Evolutionary conservation across 2,113 vertebrate species (phyloP), one percentile per base, ranked within the genome.

Genomic region (Hucho hucho): DNA sequence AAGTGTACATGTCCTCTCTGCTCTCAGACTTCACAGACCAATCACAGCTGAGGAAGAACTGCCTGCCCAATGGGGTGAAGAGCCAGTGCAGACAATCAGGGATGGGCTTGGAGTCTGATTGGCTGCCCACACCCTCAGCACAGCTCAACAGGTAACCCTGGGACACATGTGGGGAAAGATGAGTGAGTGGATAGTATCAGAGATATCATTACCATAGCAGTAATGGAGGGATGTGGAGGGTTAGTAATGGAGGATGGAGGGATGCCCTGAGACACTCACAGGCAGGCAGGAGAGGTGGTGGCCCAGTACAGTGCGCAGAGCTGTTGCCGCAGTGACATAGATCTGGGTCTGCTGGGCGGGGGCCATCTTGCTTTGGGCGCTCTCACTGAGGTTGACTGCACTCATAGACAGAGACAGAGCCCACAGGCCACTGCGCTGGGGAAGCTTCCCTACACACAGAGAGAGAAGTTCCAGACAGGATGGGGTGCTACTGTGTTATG

Each of bases 41-140:
- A 90, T 96, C 97, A 73, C 96, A 94, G 70, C 95, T 95, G 87
- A 98, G 92, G 90, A 99, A 99, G 81, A 99, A 99, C 90, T 96
- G 96, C 83, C 95, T 92, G 71, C 96, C 97, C 86, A 98, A 66
- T 0, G 97, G 97, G 4, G 96, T 97, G 88, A 97, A 97, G 69
- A 99, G 94, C 97, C 98, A 99, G 75, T 94, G 95, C 75, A 97
- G 80, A 0, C 93, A 94, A 80, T 98, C 97, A 0, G 96, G 96
- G 79, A 96, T 89, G 0, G 93, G 86, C 20, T 92, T 97, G 26
- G 82, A 87, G 72, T 98, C 96, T 0, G 94, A 92, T 73, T 95
- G 89, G 81, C 84, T 87, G 78, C 86, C 83, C 88, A 95, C 85
- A 88, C 87, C 83, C 90, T 97, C 91, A 77, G 97, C 96, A 73